A percentile compares a stretch with the other conserved stretches of the same genome.
These are phyloP conservation scores for Bradypodion pumilum DNA, from an alignment of 2,797 vertebrate species.

Conservation along the genomic window DNA sequence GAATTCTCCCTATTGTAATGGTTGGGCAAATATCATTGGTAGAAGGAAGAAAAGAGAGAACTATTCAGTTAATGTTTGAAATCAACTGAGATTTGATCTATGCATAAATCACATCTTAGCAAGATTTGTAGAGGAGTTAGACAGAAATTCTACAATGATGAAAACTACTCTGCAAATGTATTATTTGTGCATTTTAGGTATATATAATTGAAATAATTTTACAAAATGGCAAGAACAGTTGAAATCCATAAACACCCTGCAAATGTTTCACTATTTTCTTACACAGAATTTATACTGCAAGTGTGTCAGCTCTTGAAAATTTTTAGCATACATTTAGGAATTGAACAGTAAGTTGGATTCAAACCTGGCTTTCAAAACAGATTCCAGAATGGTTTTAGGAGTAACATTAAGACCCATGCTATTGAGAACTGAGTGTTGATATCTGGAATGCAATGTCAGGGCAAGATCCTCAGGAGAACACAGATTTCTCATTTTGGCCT, in stretches of 20 bases:
- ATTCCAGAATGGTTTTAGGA: background rate
- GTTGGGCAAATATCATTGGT: conserved; percentile 28
- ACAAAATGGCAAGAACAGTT: background rate
- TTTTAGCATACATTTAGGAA: background rate
- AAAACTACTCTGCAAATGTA: background rate
- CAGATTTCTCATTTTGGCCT: background rate
- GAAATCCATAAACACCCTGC: background rate
- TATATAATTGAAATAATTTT: background rate
- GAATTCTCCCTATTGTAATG: conserved; percentile 29
- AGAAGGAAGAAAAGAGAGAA: background rate
- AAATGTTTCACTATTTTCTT: background rate
- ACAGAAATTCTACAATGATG: background rate
- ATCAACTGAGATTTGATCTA: conserved; percentile 3
- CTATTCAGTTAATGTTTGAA: background rate
- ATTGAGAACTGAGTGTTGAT: background rate
- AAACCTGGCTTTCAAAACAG: background rate
- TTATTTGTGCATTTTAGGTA: background rate
- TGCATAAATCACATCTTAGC: background rate
- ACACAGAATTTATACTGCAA: background rate
- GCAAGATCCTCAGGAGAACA: background rate
- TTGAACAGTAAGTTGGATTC: background rate
- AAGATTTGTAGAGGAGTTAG: background rate
- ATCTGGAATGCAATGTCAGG: background rate
- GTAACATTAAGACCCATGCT: background rate
- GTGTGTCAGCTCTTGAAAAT: background rate